phyloP scores from a whole-genome alignment of 2,113 vertebrate genomes.

The Octodon degus region DNA sequence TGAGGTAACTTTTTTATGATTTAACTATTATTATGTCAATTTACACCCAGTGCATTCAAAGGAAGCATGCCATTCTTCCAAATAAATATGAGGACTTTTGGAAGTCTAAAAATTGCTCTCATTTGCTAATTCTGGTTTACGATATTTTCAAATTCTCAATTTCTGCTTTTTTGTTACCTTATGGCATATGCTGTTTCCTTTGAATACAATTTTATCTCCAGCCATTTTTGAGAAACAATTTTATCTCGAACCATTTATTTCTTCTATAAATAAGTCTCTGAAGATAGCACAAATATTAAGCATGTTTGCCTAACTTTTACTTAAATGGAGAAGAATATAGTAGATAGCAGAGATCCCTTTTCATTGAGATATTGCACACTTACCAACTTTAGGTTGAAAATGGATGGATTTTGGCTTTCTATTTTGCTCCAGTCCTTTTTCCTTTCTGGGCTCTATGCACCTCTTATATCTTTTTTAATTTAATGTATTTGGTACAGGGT shows the following conservation, averaged over 20 bases:
- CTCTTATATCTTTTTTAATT: background rate
- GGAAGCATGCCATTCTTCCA: background rate
- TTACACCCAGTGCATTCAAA: background rate
- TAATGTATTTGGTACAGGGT: no score
- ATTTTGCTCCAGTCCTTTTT: background rate
- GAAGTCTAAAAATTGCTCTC: background rate
- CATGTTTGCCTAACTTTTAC: background rate
- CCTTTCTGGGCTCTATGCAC: background rate
- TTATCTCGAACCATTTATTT: background rate
- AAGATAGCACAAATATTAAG: background rate
- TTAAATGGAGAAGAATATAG: background rate
- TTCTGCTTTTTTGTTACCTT: background rate
- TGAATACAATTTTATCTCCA: background rate
- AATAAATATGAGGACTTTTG: background rate
- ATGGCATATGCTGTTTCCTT: background rate
- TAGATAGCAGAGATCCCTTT: background rate
- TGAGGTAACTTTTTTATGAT: constrained; percentile 17
- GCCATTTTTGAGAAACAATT: background rate
- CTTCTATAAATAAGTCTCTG: background rate
- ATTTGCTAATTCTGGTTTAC: background rate
- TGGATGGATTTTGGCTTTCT: background rate
- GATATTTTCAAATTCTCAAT: background rate
- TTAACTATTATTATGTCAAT: background rate
- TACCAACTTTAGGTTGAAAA: background rate
- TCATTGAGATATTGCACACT: background rate